These are phyloP conservation scores for Plusia festucae DNA, from an alignment of 2,888 invertebrate species.

Conservation along the genomic window DNA sequence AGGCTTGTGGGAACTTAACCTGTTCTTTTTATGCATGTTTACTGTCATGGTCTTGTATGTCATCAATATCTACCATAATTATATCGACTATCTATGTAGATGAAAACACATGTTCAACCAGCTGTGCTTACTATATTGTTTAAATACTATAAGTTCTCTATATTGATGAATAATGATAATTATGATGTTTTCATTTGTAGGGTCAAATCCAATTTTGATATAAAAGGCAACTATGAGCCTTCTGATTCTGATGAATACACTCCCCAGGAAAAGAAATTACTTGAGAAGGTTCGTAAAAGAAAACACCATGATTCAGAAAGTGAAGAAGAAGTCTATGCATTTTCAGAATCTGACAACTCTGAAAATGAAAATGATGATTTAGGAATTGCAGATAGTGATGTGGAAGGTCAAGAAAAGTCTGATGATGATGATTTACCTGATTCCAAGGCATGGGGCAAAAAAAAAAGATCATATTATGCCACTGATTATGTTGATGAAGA, in stretches of 20 bases:
- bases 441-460: conserved; percentile 96
- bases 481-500: conserved; percentile 97
- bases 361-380: conserved; percentile 84
- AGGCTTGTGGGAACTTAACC: too few species aligned
- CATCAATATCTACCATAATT: not conserved
- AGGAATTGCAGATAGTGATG: conserved; percentile 91
- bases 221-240: conserved; percentile 89
- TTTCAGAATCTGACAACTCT: conserved; percentile 86
- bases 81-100: not conserved
- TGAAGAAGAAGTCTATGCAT: conserved; percentile 91
- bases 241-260: conserved; percentile 93
- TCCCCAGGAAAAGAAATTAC: conserved; percentile 90
- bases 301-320: conserved; percentile 88
- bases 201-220: conserved; percentile 78
- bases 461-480: conserved; percentile 93
- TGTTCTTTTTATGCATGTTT: not conserved
- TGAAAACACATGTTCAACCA: not conserved
- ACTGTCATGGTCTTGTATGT: too few species aligned
- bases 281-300: conserved; percentile 90
- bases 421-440: conserved; percentile 93
- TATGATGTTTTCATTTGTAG: conserved; percentile 69
- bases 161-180: not conserved
- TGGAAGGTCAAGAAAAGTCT: conserved; percentile 92
- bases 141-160: not conserved
- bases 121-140: not conserved